Evolutionary conservation across 1,140 invertebrate species (phyloP).

Genomic region (Drosophila equinoxialis): DNA sequence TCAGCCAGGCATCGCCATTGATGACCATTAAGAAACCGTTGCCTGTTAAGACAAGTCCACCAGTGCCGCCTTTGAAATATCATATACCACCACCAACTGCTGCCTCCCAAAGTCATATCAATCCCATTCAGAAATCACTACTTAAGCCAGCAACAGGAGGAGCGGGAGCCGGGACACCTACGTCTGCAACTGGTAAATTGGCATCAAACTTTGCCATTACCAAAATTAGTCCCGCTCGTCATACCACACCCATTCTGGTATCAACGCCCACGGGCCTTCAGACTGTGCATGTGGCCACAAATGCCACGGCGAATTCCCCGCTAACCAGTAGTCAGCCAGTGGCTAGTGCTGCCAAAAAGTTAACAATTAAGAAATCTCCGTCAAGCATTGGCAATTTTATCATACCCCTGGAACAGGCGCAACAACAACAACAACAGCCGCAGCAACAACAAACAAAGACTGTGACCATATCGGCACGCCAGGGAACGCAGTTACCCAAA

Average conservation of each 20-base stretch:
- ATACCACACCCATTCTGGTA: conserved; percentile 75
- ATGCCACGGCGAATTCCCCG: conserved; percentile 41
- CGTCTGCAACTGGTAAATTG: conserved; percentile 19
- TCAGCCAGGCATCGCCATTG: conserved; percentile 18
- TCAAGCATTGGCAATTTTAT: conserved; percentile 49
- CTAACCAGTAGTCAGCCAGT: neutral
- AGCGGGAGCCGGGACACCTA: conserved; percentile 16
- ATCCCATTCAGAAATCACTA: conserved; percentile 62
- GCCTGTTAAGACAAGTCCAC: conserved; percentile 57
- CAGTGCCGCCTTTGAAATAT: conserved; percentile 77
- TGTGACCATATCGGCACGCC: conserved; percentile 51
- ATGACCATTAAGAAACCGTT: conserved; percentile 54
- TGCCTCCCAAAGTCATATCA: conserved; percentile 15
- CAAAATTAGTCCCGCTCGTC: conserved; percentile 51
- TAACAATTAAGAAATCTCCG: conserved; percentile 63
- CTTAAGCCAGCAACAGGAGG: conserved; percentile 53
- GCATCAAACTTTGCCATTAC: conserved; percentile 34
- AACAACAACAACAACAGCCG: conserved; percentile 24
- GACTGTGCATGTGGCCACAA: conserved; percentile 79
- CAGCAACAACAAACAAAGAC: conserved; percentile 11
- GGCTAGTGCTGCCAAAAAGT: conserved; percentile 47
- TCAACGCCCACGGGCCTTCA: conserved; percentile 76
- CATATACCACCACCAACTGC: conserved; percentile 64
- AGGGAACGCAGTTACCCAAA: conserved; percentile 52
- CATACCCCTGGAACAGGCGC: conserved; percentile 59